Evolutionary conservation across 1,140 invertebrate species (phyloP).

Genomic region (Drosophila nigromelanica): DNA sequence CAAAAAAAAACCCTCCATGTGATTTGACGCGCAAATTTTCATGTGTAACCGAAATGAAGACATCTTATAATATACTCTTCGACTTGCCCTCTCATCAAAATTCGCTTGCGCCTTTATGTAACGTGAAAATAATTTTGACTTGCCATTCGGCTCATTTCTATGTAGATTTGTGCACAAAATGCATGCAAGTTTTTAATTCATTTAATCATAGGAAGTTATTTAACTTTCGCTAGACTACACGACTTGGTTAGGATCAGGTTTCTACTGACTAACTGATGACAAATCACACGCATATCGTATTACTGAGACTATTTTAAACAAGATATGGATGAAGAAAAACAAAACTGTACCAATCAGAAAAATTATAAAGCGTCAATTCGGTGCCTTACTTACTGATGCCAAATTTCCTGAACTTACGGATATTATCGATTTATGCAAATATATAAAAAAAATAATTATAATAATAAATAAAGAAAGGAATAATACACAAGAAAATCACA

Average conservation of each 20-base stretch:
- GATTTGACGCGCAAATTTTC: slow-evolving; percentile 48
- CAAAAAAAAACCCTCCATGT: neutral
- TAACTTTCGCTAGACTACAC: slow-evolving; percentile 51
- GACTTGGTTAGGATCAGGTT: slow-evolving; percentile 21
- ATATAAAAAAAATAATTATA: too few species aligned
- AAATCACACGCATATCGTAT: slow-evolving; percentile 32
- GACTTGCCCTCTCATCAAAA: slow-evolving; percentile 48
- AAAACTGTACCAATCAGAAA: neutral
- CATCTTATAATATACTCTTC: slow-evolving; percentile 19
- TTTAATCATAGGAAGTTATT: slow-evolving; percentile 42
- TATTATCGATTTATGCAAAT: too few species aligned
- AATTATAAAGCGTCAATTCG: neutral
- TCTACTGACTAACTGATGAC: slow-evolving; percentile 21
- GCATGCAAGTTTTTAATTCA: slow-evolving; percentile 23
- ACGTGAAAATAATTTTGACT: slow-evolving; percentile 57
- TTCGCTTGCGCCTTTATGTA: slow-evolving; percentile 70
- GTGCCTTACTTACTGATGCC: too few species aligned
- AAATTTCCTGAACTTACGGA: too few species aligned
- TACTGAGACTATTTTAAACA: slow-evolving; percentile 12
- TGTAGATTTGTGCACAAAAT: slow-evolving; percentile 52
- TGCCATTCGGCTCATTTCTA: slow-evolving; percentile 61
- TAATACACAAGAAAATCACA: too few species aligned
- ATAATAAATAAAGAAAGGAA: too few species aligned
- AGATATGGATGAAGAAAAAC: neutral
- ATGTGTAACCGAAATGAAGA: slow-evolving; percentile 51